Conservation (phyloP, 2,113 vertebrate species). For the Pavo muticus region DNA sequence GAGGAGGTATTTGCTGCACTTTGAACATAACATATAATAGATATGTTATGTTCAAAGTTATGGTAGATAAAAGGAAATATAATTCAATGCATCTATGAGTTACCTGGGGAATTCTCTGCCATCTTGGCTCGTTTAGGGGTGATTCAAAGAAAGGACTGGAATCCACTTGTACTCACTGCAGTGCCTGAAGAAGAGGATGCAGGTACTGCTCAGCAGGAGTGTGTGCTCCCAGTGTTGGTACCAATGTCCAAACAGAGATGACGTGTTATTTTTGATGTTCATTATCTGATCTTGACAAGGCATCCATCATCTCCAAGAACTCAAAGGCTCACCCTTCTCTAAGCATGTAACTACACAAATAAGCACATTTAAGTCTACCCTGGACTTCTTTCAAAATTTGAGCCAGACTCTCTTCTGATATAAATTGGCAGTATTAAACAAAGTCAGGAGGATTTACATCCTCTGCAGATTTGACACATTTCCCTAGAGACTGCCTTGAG, state of each 20-base stretch:
- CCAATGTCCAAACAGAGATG: not conserved
- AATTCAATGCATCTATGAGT: not conserved
- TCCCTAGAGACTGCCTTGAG: not conserved
- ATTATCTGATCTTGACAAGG: not conserved
- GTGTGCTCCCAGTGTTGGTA: not conserved
- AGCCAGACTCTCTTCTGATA: not conserved
- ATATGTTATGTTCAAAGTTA: no score
- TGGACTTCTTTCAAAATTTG: not conserved
- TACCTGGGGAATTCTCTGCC: not conserved
- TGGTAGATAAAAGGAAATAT: not conserved
- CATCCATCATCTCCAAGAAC: not conserved
- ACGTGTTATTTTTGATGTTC: not conserved
- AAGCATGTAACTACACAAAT: not conserved
- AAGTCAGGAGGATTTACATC: not conserved
- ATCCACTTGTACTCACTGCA: not conserved
- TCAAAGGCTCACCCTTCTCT: not conserved
- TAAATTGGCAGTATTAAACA: not conserved
- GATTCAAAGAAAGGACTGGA: not conserved
- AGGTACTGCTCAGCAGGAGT: fast-evolving
- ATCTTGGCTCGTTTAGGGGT: not conserved
- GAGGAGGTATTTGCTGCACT: not conserved
- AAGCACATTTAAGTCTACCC: not conserved
- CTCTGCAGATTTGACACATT: not conserved
- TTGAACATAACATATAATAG: not conserved
- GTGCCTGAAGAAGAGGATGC: not conserved